These are phyloP conservation scores for Hyppa rectilinea DNA, from an alignment of 2,888 invertebrate species.

Conservation along the genomic window DNA sequence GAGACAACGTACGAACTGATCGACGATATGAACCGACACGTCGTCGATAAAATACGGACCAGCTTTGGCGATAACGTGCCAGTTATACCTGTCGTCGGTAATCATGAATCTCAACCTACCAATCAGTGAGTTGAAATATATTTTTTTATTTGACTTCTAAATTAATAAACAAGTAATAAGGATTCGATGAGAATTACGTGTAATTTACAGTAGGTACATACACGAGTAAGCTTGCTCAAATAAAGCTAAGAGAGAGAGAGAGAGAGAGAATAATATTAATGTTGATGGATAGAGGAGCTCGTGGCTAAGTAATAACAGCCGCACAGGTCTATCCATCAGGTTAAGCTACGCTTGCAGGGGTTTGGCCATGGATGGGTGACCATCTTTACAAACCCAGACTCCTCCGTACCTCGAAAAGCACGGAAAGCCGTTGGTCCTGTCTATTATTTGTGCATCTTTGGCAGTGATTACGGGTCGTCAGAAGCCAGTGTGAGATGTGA, in stretches of 20 bases:
- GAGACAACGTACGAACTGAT: conserved; percentile 93
- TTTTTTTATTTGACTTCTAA: conserved; percentile 16
- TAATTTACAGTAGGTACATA: neutral
- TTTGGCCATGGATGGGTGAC: too few relatives aligned
- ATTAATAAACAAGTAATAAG: conserved; percentile 15
- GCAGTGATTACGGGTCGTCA: too few relatives aligned
- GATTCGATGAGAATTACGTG: conserved; percentile 1
- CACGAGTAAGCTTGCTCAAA: neutral
- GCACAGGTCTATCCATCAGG: too few relatives aligned
- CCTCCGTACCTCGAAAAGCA: too few relatives aligned
- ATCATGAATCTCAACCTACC: conserved; percentile 96
- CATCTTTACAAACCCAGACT: too few relatives aligned
- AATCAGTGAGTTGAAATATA: conserved; percentile 92
- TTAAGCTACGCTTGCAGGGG: too few relatives aligned
- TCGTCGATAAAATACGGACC: conserved; percentile 87
- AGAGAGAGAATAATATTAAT: neutral
- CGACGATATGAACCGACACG: conserved; percentile 88
- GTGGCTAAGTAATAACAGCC: too few relatives aligned
- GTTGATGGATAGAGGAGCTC: neutral
- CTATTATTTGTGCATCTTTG: too few relatives aligned
- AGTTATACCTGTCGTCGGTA: conserved; percentile 94
- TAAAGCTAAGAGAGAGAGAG: neutral
- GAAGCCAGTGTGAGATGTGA: too few relatives aligned
- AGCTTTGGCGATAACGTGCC: conserved; percentile 91
- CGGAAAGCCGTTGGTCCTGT: too few relatives aligned